A percentile compares a stretch with the other conserved stretches of the same genome.
Evolutionary conservation across 2,797 vertebrate species (phyloP).

Genomic region (Sebastes vulpes): DNA sequence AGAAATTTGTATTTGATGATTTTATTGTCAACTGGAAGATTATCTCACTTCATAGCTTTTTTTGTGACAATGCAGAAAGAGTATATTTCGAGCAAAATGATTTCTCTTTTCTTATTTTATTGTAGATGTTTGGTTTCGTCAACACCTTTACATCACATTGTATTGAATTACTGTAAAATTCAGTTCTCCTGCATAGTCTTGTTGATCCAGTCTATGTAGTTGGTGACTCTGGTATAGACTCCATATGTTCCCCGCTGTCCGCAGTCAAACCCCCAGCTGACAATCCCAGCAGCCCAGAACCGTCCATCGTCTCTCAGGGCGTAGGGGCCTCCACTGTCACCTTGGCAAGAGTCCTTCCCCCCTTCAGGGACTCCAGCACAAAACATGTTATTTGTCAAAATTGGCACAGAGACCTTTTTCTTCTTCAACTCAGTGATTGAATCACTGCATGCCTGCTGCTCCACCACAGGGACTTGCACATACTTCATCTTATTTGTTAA

Average conservation of each 20-base stretch:
- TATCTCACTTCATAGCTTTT: background rate
- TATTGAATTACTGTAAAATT: background rate
- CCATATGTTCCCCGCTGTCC: constrained; percentile 56
- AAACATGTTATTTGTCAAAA: constrained; percentile 77
- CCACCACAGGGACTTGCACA: constrained; percentile 61
- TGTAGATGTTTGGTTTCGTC: background rate
- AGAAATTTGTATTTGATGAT: background rate
- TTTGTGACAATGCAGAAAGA: background rate
- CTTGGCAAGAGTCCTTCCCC: constrained; percentile 66
- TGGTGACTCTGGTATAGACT: constrained; percentile 70
- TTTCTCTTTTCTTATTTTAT: background rate
- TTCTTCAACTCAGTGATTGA: accelerated
- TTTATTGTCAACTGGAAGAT: background rate
- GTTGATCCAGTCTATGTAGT: constrained; percentile 75
- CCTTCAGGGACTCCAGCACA: constrained; percentile 68
- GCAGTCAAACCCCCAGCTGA: constrained; percentile 75
- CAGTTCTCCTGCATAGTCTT: constrained; percentile 62
- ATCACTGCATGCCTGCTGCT: constrained; percentile 16
- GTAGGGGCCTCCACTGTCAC: constrained; percentile 63
- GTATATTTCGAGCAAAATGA: background rate
- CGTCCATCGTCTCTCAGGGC: background rate
- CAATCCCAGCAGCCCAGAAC: constrained; percentile 75
- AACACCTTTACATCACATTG: background rate
- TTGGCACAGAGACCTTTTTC: accelerated
- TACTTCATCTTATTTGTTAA: constrained; percentile 58